Base-by-base conservation (phyloP, 2,888 invertebrate genomes). In the Tholera decimalis region DNA sequence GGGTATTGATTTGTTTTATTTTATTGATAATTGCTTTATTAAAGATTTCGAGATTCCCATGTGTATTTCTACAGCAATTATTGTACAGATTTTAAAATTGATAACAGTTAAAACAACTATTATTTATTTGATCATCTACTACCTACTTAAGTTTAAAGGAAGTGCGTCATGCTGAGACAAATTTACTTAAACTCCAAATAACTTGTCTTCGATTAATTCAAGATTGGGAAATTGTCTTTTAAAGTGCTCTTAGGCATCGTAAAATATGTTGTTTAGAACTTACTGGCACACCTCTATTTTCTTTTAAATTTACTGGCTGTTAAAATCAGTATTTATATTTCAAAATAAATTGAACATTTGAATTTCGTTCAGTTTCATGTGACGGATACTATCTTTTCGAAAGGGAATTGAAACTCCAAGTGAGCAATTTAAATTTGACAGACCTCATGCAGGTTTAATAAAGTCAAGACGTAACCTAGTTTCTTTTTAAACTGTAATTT, bases 181-280 rank as follows among this genome's bases (percentile, higher is more conserved):
- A 30, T 66, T 69, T 24, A 58, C 39, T 28, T 18, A 1, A 35
- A 41, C 35, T 47, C 18, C n/a, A 15, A 35, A 58, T 47, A 60
- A 51, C 22, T 46, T 35, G 39, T 28, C 22, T 46, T 3, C 47
- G 53, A 47, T 70, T 46, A 39, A 67, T 51, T 61, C 70, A 24
- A 20, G 13, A 33, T 28, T 2, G 6, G 20, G 4, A 43, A 66
- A 50, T 43, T 30, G 18, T 37, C 7, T 30, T 6, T 18, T 43
- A 9, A 18, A 26, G 3, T 20, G 28, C 11, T 30, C 2, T 33
- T 22, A 15, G 4, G 4, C 11, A 13, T 18, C 43, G 22, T 66
- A 53, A 66, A 53, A 50, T 22, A 39, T 22, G 8, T 39, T 13
- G 5, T 46, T 26, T 26, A 1, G 5, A 37, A 55, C 11, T 8